These are phyloP conservation scores for Isichthys henryi DNA, from an alignment of 2,113 vertebrate species.

Conservation along the genomic window DNA sequence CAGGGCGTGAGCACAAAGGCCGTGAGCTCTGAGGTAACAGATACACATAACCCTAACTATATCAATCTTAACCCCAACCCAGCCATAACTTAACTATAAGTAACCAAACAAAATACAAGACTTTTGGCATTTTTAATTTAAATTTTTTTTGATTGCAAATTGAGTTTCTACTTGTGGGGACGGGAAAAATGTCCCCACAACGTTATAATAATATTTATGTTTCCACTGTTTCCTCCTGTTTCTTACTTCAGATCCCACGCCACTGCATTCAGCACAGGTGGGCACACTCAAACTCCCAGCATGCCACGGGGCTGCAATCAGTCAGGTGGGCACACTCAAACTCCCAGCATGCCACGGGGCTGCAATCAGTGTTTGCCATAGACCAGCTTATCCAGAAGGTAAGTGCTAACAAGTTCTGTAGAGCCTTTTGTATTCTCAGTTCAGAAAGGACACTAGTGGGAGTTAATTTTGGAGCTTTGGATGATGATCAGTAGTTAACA, in stretches of 20 bases:
- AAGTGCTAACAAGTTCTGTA: conserved; percentile 13
- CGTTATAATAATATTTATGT: background rate
- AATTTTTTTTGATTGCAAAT: background rate
- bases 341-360: conserved; percentile 6
- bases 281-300: conserved; percentile 10
- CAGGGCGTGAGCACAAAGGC: background rate
- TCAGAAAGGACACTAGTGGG: background rate
- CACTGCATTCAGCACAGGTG: background rate
- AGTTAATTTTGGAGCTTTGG: background rate
- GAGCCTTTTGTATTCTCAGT: background rate
- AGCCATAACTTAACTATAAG: background rate
- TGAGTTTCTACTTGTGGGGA: background rate
- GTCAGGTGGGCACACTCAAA: conserved; percentile 14
- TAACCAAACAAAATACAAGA: background rate
- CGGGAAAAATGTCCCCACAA: background rate
- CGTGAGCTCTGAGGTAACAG: background rate
- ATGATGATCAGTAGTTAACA: background rate
- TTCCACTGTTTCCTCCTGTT: background rate
- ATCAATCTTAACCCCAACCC: background rate
- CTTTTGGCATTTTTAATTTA: background rate
- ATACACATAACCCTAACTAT: background rate
- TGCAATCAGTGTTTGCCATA: conserved; percentile 40
- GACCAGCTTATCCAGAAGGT: conserved; percentile 63
- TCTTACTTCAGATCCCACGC: background rate
- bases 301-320: background rate